Base-by-base conservation (phyloP, 1,140 invertebrate genomes). In the Lasaia peninsularis region DNA sequence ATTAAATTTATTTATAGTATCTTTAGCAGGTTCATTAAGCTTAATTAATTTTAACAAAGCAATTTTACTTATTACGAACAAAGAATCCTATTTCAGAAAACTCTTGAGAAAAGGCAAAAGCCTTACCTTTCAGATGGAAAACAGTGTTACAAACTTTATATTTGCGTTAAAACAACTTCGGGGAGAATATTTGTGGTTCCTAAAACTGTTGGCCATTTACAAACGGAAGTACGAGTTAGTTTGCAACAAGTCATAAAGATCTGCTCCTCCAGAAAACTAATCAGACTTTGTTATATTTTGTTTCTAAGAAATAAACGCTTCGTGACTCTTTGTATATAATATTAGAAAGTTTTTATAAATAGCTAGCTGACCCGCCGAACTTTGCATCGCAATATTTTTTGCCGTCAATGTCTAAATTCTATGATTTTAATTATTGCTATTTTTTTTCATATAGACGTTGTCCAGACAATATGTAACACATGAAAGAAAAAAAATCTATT, bases 71-170 rank as follows among this genome's bases (percentile, higher is more conserved):
- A 28, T 28, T 28, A 28, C 24, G 8, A 28, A 28, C 24, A 28
- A 28, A 28, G 24, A 28, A 28, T 7, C 24, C 8, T 28, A 28
- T 28, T 28, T 28, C 24, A 6, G 24, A 28, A 28, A 28, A 28
- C 24, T 24, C 21, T 28, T 28, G 5, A 28, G 5, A 28, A 28
- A 28, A 28, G 24, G 24, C 8, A 28, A 28, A 28, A 4, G 24
- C 24, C 24, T 28, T 7, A 28, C 9, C 37, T 44, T 44, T 44
- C 18, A 16, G 16, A 31, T 20, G 49, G 49, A 7, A 51, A 51
- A 51, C 49, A 51, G 20, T 51, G 28, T 51, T 51, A 51, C 49
- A 12, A 51, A 51, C 49, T 51, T 51, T 51, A 51, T 51, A 51
- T 51, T 51, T 51, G 49, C 28, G 49, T 51, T 51, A 9, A 51